A percentile compares a stretch with the other conserved stretches of the same genome.
Conservation (phyloP, 2,888 invertebrate species). For the Erebia epiphron region DNA sequence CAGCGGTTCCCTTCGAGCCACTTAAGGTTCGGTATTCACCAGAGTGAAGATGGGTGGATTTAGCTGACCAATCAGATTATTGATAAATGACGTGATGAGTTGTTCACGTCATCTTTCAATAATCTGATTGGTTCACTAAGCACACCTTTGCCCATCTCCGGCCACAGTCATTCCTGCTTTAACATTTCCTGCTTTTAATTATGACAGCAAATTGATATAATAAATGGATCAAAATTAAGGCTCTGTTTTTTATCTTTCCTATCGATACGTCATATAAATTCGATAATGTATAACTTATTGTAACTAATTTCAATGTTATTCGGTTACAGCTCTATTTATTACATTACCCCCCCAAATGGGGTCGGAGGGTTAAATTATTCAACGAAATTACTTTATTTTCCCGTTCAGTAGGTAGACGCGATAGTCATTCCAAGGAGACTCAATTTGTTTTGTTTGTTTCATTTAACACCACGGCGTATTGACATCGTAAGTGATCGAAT, state of each 20-base stretch:
- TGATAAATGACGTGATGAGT: too few relatives aligned
- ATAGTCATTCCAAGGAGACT: conserved; percentile 42
- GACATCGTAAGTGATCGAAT: conserved; percentile 22
- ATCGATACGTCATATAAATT: not conserved
- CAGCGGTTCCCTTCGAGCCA: too few relatives aligned
- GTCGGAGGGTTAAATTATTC: conserved; percentile 39
- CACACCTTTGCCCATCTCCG: too few relatives aligned
- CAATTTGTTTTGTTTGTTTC: conserved; percentile 50
- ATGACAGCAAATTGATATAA: too few relatives aligned
- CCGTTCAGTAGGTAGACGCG: conserved; percentile 32
- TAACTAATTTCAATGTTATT: conserved; percentile 14
- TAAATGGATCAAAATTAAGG: too few relatives aligned
- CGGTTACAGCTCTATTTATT: conserved; percentile 20
- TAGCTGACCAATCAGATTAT: too few relatives aligned
- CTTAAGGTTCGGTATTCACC: too few relatives aligned
- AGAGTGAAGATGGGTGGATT: too few relatives aligned
- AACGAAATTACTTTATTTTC: conserved; percentile 40
- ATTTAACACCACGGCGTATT: conserved; percentile 42
- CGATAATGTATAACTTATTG: not conserved
- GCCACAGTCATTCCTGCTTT: too few relatives aligned
- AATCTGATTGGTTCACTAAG: too few relatives aligned
- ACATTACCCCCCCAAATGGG: conserved; percentile 32
- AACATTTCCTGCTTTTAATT: too few relatives aligned
- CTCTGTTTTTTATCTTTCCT: not conserved
- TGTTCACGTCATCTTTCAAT: too few relatives aligned